Percentiles rank a stretch among this genome's conserved stretches.
Conservation (phyloP, 2,888 invertebrate species). For the Ormyrus rosae region DNA sequence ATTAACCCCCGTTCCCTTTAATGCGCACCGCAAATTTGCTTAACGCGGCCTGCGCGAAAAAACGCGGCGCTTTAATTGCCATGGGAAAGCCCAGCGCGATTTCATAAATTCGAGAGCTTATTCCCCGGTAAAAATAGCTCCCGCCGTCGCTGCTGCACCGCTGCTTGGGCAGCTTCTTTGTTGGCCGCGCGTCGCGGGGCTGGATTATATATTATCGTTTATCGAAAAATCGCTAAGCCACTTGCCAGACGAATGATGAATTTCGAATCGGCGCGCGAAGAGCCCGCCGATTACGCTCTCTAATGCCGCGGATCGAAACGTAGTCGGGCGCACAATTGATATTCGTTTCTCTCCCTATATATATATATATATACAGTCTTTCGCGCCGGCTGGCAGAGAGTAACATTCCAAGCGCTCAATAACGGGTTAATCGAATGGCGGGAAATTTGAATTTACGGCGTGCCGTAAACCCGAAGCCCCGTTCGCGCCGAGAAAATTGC, state of each 20-base stretch:
- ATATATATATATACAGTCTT: no score
- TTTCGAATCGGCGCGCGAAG: constrained; percentile 1
- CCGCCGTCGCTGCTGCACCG: no score
- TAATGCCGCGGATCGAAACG: constrained; percentile 15
- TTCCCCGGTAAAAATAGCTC: no score
- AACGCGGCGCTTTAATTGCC: no score
- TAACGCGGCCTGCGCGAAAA: no score
- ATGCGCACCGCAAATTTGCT: no score
- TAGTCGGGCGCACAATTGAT: constrained; percentile 29
- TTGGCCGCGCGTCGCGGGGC: background rate
- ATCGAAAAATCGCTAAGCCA: no score
- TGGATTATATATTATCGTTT: no score
- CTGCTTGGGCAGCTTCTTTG: background rate
- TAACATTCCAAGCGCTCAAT: constrained; percentile 37
- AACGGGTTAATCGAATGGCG: constrained; percentile 50
- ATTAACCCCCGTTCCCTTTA: background rate
- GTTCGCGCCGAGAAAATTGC: constrained; percentile 41
- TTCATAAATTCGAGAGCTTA: no score
- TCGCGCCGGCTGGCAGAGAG: no score
- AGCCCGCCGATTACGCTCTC: constrained; percentile 30
- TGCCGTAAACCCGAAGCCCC: constrained; percentile 44
- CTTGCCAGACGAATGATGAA: background rate
- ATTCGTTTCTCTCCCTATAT: constrained; percentile 16
- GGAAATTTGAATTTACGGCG: constrained; percentile 52
- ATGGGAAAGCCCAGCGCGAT: no score